A percentile compares a stretch with the other conserved stretches of the same genome.
Conservation (phyloP, 2,888 invertebrate genomes). For the Orthosia incerta region DNA sequence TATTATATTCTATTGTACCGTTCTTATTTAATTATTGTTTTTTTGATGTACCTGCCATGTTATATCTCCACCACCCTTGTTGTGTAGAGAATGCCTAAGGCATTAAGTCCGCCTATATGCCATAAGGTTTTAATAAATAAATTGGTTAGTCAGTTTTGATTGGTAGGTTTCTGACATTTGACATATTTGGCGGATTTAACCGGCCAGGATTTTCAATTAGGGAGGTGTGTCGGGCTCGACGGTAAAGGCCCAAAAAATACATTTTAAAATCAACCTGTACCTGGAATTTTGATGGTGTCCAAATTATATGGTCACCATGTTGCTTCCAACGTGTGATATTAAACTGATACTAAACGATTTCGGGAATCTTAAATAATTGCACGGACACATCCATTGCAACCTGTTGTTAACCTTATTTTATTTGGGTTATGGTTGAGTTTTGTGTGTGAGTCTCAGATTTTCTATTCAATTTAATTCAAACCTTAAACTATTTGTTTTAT, state of each 20-base stretch:
- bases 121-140: background rate
- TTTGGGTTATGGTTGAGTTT: conserved; percentile 21
- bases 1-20: no score
- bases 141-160: background rate
- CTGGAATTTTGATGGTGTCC: conserved; percentile 56
- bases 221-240: background rate
- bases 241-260: background rate
- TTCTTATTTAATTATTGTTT: no score
- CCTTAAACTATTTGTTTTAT: background rate
- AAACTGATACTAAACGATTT: conserved; percentile 62
- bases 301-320: conserved; percentile 50
- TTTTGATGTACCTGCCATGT: no score
- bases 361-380: conserved; percentile 61
- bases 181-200: background rate
- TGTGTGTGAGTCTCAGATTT: background rate
- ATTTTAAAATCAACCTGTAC: conserved; percentile 39
- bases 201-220: conserved; percentile 13
- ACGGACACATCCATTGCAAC: background rate
- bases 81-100: no score
- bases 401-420: conserved; percentile 6
- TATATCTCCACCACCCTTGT: no score
- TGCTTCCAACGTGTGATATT: conserved; percentile 56
- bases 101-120: no score
- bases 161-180: background rate
- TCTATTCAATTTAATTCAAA: conserved; percentile 10